Evolutionary conservation across 2,113 vertebrate genomes (phyloP).

Genomic region (Toxotes chatareus): DNA sequence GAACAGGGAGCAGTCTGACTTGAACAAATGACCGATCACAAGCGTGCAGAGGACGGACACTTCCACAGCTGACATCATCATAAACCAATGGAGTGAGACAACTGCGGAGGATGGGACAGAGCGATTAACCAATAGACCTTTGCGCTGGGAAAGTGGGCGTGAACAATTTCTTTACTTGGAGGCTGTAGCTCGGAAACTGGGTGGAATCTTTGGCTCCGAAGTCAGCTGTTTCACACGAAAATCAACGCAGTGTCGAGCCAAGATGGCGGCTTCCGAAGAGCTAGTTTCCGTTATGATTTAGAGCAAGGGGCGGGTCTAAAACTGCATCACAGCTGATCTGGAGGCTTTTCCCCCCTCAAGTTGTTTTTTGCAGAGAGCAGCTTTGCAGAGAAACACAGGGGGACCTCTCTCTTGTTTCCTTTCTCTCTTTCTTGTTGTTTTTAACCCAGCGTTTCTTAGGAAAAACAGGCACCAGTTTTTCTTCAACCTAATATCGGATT

Average conservation of each 20-base stretch:
- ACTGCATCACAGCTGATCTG: slow-evolving; percentile 86
- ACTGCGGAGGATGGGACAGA: slow-evolving; percentile 65
- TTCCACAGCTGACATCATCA: slow-evolving; percentile 75
- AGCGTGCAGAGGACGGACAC: neutral
- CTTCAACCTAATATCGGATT: neutral
- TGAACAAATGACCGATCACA: slow-evolving; percentile 44
- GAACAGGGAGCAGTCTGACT: neutral
- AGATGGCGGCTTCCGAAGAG: slow-evolving; percentile 68
- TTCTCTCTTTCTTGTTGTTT: slow-evolving; percentile 51
- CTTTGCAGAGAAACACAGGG: slow-evolving; percentile 80
- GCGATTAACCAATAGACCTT: slow-evolving; percentile 48
- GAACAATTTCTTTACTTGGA: neutral
- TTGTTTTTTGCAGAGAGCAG: slow-evolving; percentile 85
- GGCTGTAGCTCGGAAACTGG: slow-evolving; percentile 56
- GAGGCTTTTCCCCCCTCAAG: slow-evolving; percentile 73
- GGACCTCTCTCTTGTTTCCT: slow-evolving; percentile 64
- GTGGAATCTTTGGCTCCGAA: slow-evolving; percentile 51
- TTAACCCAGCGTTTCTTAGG: slow-evolving; percentile 33
- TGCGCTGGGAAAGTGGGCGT: slow-evolving; percentile 35
- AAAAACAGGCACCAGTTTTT: neutral
- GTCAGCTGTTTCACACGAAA: neutral
- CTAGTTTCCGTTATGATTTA: slow-evolving; percentile 64
- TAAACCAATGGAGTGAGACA: slow-evolving; percentile 29
- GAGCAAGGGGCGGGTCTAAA: slow-evolving; percentile 70
- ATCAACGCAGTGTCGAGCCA: slow-evolving; percentile 60